Conservation (phyloP, 2,797 vertebrate species). For the Enteromius thamalakanensis region DNA sequence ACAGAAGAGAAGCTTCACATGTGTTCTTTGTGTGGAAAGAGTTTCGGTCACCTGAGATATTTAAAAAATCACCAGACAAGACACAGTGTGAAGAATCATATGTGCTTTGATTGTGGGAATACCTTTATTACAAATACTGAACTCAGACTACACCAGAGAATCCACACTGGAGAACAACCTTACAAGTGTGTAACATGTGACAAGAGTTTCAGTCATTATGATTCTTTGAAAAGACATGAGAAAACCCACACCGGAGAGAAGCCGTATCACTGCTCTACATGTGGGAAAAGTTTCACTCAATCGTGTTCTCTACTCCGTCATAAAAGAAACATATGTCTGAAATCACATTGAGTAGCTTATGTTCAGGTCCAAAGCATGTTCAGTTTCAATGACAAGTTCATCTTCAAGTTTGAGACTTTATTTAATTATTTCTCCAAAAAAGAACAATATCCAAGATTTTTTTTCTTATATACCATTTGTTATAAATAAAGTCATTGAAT, state of each 20-base stretch:
- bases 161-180: not conserved
- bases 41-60: not conserved
- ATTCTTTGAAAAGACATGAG: constrained; percentile 2
- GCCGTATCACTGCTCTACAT: not conserved
- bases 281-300: not conserved
- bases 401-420: too few species aligned
- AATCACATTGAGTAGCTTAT: not conserved
- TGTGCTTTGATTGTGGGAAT: not conserved
- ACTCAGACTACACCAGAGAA: not conserved
- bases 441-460: too few species aligned
- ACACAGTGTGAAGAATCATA: not conserved
- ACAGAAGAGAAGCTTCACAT: not conserved
- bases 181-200: not conserved
- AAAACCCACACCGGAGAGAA: not conserved
- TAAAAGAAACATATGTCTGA: not conserved
- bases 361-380: not conserved
- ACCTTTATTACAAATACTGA: not conserved
- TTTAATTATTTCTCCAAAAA: too few species aligned
- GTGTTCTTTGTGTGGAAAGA: not conserved
- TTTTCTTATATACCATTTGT: too few species aligned
- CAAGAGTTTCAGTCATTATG: not conserved
- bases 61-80: not conserved
- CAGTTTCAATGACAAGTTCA: too few species aligned
- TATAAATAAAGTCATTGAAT: too few species aligned
- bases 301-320: not conserved